These are phyloP conservation scores for Brachyistius frenatus DNA, from an alignment of 2,113 vertebrate species.

Conservation along the genomic window DNA sequence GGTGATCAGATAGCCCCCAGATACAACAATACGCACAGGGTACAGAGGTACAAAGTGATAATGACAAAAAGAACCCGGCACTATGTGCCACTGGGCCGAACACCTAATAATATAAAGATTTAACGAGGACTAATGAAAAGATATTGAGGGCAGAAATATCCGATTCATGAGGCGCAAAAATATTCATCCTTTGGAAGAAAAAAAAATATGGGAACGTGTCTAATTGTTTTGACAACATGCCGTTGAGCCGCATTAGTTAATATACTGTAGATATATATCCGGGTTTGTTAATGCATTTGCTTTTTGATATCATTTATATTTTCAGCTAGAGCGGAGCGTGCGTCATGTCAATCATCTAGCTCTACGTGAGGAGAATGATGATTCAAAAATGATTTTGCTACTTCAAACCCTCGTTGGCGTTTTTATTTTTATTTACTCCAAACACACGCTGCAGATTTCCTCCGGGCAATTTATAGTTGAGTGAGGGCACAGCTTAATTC, in stretches of 20 bases:
- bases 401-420: neutral
- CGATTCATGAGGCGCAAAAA: conserved; percentile 34
- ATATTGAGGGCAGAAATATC: conserved; percentile 24
- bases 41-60: conserved; percentile 36
- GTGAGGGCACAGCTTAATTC: conserved; percentile 10
- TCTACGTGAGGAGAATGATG: neutral
- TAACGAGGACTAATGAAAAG: neutral
- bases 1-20: conserved; percentile 32
- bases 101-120: conserved; percentile 24
- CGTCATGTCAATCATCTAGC: conserved; percentile 11
- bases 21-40: conserved; percentile 26
- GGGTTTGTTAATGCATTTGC: neutral
- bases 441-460: neutral
- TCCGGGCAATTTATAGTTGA: conserved; percentile 8
- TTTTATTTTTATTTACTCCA: conserved; percentile 7
- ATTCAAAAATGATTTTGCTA: conserved; percentile 17
- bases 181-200: neutral
- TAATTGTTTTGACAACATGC: conserved; percentile 14
- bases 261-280: neutral
- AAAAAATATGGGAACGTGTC: neutral
- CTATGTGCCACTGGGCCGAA: neutral
- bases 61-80: conserved; percentile 6
- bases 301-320: neutral
- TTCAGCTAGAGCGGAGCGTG: neutral
- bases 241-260: neutral